Evolutionary conservation across 1,140 invertebrate species (phyloP).

Genomic region (Halictus rubicundus): DNA sequence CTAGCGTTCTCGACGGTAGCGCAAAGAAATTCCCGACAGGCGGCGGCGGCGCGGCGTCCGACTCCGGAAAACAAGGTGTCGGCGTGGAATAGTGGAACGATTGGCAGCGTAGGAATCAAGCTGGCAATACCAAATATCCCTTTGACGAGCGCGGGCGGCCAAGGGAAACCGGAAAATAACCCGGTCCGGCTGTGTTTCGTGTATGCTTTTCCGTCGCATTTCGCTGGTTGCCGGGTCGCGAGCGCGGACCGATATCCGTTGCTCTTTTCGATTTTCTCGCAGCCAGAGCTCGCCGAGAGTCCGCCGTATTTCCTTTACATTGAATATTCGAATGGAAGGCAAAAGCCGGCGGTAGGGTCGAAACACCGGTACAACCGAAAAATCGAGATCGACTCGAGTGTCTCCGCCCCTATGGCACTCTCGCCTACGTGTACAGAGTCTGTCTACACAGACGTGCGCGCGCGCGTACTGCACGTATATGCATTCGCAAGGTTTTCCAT

Average conservation of each 20-base stretch:
- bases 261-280: neutral
- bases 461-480: too few relatives aligned
- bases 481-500: too few relatives aligned
- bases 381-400: slow-evolving; percentile 21
- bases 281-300: too few relatives aligned
- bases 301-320: slow-evolving; percentile 24
- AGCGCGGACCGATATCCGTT: slow-evolving; percentile 23
- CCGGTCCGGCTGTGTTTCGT: neutral
- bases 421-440: too few relatives aligned
- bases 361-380: slow-evolving; percentile 29
- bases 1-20: too few relatives aligned
- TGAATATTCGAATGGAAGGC: slow-evolving; percentile 28
- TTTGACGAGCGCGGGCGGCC: slow-evolving; percentile 31
- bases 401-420: too few relatives aligned
- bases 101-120: neutral
- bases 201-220: slow-evolving; percentile 48
- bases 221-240: neutral
- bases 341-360: neutral
- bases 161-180: slow-evolving; percentile 12
- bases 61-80: too few relatives aligned
- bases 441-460: too few relatives aligned
- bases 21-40: too few relatives aligned
- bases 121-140: slow-evolving; percentile 46
- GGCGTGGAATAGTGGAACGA: too few relatives aligned
- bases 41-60: too few relatives aligned